Conservation (phyloP, 1,140 invertebrate genomes). For the Drosophila bocki region DNA sequence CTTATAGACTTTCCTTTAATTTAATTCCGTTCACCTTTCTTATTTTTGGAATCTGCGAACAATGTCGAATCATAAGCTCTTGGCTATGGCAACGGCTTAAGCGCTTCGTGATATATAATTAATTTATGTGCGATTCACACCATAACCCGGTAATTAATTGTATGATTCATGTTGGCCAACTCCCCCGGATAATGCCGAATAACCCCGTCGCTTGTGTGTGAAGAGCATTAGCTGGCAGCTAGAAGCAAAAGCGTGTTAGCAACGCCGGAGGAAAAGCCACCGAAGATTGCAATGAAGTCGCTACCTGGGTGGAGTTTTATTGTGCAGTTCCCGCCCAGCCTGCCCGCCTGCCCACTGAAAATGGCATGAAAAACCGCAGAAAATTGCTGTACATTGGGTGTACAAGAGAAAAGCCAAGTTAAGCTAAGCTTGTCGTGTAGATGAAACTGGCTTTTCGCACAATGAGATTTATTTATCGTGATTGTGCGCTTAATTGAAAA, state of each 20-base stretch:
- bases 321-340: conserved; percentile 2
- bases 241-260: conserved; percentile 80
- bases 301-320: conserved; percentile 59
- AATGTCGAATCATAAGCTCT: conserved; percentile 15
- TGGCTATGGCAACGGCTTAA: conserved; percentile 17
- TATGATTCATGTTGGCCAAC: conserved; percentile 31
- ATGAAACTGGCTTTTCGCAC: conserved; percentile 65
- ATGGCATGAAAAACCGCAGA: conserved; percentile 59
- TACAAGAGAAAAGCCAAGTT: conserved; percentile 45
- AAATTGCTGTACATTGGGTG: conserved; percentile 37
- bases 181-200: conserved; percentile 10
- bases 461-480: conserved; percentile 83
- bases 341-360: conserved; percentile 8
- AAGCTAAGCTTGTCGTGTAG: conserved; percentile 44
- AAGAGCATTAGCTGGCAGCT: conserved; percentile 42
- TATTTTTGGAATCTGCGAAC: conserved; percentile 5
- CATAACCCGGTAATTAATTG: conserved; percentile 28
- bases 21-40: conserved; percentile 17
- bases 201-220: conserved; percentile 9
- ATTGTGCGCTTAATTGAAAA: conserved; percentile 82
- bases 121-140: conserved; percentile 40
- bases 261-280: conserved; percentile 45
- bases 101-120: conserved; percentile 18
- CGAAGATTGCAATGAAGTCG: conserved; percentile 64
- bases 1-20: neutral